Conservation (phyloP, 1,140 invertebrate genomes). For the Patella vulgata region DNA sequence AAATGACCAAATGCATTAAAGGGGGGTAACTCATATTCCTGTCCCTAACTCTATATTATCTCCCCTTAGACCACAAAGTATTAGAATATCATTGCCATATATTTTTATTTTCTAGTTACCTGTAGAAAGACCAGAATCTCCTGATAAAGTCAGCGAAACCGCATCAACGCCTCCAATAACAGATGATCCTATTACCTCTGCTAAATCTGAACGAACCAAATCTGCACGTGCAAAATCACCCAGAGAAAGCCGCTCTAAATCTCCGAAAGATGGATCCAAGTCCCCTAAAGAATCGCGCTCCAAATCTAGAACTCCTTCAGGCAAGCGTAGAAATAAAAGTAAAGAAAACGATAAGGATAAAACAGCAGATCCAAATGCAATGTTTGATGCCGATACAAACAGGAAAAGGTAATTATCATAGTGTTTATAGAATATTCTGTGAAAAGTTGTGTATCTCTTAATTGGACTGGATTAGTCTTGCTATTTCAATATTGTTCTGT, state of each 20-base stretch:
- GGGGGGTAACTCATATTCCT: no score
- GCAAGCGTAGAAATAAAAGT: slow-evolving; percentile 50
- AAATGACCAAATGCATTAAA: no score
- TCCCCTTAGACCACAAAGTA: no score
- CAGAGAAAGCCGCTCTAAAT: slow-evolving; percentile 41
- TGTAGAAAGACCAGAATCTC: slow-evolving; percentile 48
- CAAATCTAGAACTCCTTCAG: slow-evolving; percentile 52
- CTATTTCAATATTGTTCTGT: no score
- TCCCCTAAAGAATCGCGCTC: slow-evolving; percentile 50
- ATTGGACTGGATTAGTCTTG: no score
- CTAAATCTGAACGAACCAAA: slow-evolving; percentile 41
- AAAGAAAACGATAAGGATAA: slow-evolving; percentile 48
- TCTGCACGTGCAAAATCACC: slow-evolving; percentile 49
- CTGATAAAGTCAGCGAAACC: slow-evolving; percentile 38
- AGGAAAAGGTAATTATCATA: slow-evolving; percentile 18
- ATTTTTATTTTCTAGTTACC: slow-evolving; percentile 34
- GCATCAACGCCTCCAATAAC: slow-evolving; percentile 28
- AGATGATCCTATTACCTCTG: slow-evolving; percentile 29
- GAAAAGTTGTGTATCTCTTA: no score
- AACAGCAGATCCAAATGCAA: slow-evolving; percentile 15
- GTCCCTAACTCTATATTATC: no score
- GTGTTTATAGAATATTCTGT: slow-evolving; percentile 19
- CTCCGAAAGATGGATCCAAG: slow-evolving; percentile 37
- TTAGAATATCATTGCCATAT: background rate
- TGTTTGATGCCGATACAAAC: slow-evolving; percentile 8